A percentile compares a stretch with the other conserved stretches of the same genome.
Conservation (phyloP, 2,113 vertebrate species). For the Epinephelus moara region DNA sequence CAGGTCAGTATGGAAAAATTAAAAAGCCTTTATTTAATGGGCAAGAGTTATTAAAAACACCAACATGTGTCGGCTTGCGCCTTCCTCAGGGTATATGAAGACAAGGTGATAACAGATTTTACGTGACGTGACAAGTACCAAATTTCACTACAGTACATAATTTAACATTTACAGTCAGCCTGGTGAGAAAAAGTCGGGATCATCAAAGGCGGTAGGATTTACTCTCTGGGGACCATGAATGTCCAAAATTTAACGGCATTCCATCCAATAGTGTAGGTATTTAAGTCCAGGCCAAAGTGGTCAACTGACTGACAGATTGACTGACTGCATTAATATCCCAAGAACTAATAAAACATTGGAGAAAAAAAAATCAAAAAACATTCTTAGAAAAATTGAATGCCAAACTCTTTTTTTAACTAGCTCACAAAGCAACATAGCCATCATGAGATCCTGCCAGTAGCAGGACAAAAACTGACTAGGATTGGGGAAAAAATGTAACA, state of each 20-base stretch:
- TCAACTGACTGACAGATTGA: not conserved
- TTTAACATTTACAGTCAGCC: not conserved
- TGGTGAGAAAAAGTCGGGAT: not conserved
- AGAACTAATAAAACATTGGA: too few species aligned
- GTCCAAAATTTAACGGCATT: not conserved
- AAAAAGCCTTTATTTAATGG: too few species aligned
- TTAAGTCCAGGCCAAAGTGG: not conserved
- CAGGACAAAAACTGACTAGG: not conserved
- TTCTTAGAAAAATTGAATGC: not conserved
- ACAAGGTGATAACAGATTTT: too few species aligned
- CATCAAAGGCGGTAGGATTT: not conserved
- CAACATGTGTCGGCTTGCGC: too few species aligned
- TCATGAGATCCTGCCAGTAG: not conserved
- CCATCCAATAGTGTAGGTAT: not conserved
- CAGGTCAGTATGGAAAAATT: too few species aligned
- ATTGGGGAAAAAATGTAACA: not conserved
- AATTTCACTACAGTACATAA: not conserved
- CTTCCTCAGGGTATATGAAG: too few species aligned
- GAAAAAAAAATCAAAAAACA: not conserved
- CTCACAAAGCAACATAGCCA: not conserved
- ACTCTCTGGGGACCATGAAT: not conserved
- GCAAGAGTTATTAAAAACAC: too few species aligned
- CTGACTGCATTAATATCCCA: not conserved
- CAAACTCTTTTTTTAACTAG: not conserved
- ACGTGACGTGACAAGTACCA: not conserved